phyloP scores from a whole-genome alignment of 2,797 vertebrate species.

The Fistularia commersonii region DNA sequence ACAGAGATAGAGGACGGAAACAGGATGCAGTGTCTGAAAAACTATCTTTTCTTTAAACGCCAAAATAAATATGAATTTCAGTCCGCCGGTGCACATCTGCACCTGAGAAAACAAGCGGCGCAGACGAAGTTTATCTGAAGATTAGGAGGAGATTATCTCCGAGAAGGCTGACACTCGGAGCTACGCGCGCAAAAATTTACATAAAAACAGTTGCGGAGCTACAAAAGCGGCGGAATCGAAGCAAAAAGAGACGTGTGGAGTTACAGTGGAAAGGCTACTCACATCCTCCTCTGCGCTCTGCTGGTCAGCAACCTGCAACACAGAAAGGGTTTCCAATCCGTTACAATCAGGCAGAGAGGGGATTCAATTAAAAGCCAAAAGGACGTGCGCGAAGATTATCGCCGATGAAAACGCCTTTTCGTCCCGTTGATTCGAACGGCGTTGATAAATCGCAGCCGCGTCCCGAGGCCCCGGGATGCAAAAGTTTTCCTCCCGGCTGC shows the following conservation, averaged over 20 bases:
- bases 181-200: conserved; percentile 30
- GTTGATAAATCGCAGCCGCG: conserved; percentile 13
- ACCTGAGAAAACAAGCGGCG: no score
- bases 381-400: no score
- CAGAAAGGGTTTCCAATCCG: conserved; percentile 30
- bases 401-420: no score
- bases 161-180: conserved; percentile 5
- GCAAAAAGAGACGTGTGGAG: background rate
- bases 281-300: conserved; percentile 79
- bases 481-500: conserved; percentile 17
- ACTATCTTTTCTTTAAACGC: no score
- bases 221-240: conserved; percentile 17
- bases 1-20: no score
- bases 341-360: conserved; percentile 16
- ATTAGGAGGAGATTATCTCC: conserved; percentile 32
- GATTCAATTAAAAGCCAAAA: conserved; percentile 15
- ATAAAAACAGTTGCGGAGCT: conserved; percentile 32
- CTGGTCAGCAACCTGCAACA: conserved; percentile 77
- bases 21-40: no score
- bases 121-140: conserved; percentile 26
- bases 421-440: no score
- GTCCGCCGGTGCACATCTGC: no score
- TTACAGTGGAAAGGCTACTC: conserved; percentile 48
- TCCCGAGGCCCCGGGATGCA: conserved; percentile 19
- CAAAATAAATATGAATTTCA: conserved; percentile 14